A percentile compares a stretch with the other conserved stretches of the same genome.
phyloP scores from a whole-genome alignment of 1,140 invertebrate species.

The Hyles vespertilio region DNA sequence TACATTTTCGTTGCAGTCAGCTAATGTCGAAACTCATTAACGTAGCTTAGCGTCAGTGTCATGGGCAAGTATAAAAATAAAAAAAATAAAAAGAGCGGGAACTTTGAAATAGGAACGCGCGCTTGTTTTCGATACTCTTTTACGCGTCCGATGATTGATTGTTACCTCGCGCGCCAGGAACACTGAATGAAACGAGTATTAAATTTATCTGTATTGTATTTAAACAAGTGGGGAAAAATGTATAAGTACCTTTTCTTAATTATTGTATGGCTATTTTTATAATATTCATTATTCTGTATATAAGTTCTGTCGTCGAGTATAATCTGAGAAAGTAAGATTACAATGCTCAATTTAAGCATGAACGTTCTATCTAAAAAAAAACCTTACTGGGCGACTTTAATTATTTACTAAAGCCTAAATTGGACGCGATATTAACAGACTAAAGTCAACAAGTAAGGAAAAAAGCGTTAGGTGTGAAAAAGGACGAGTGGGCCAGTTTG shows the following conservation, averaged over 20 bases:
- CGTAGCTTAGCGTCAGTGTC: conserved; percentile 68
- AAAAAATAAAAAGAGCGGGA: conserved; percentile 46
- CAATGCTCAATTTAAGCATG: too few species aligned
- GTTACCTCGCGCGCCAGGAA: conserved; percentile 21
- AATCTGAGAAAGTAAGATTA: too few species aligned
- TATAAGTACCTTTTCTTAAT: too few species aligned
- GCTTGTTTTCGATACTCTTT: conserved; percentile 50
- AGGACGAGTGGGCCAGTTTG: conserved; percentile 21
- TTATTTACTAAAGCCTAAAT: too few species aligned
- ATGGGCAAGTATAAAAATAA: conserved; percentile 68
- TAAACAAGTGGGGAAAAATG: too few species aligned
- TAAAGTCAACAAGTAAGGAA: neutral
- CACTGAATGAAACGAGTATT: conserved; percentile 30
- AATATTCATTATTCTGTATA: too few species aligned
- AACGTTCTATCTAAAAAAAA: too few species aligned
- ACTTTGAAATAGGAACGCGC: conserved; percentile 57
- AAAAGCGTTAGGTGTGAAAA: conserved; percentile 31
- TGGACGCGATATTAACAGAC: too few species aligned
- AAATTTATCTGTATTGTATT: conserved; percentile 11
- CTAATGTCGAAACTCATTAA: conserved; percentile 74
- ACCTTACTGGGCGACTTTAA: too few species aligned
- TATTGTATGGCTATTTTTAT: too few species aligned
- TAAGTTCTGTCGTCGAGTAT: too few species aligned
- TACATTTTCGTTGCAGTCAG: conserved; percentile 43
- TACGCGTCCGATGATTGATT: conserved; percentile 51